These are phyloP conservation scores for Xerus inauris DNA, from an alignment of 2,113 vertebrate genomes.

Conservation along the genomic window DNA sequence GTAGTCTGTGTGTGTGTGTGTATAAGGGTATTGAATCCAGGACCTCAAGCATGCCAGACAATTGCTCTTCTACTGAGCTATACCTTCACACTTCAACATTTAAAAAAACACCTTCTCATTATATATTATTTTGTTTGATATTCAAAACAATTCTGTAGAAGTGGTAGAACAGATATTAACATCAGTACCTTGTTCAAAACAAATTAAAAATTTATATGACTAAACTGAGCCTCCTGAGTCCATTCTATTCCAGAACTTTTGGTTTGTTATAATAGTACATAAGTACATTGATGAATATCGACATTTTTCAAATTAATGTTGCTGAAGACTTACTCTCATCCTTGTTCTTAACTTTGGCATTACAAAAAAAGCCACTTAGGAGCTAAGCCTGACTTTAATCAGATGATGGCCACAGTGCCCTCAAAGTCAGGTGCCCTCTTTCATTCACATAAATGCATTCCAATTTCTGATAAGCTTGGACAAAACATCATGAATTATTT, in stretches of 20 bases:
- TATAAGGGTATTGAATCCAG: too few species aligned
- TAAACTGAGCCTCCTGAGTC: neutral
- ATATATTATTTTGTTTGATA: neutral
- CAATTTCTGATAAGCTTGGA: neutral
- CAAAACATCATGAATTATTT: constrained; percentile 22
- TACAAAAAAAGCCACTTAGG: neutral
- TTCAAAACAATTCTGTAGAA: neutral
- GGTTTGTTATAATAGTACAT: neutral
- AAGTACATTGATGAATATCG: neutral
- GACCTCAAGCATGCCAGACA: too few species aligned
- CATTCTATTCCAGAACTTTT: neutral
- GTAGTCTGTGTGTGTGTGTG: too few species aligned
- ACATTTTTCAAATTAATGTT: neutral
- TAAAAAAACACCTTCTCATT: neutral
- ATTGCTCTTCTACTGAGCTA: too few species aligned
- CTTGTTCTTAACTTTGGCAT: constrained; percentile 2
- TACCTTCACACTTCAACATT: neutral
- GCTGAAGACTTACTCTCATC: neutral
- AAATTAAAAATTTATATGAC: neutral
- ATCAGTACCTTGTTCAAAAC: neutral
- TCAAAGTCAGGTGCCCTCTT: neutral
- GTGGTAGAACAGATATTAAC: neutral
- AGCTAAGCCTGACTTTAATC: neutral
- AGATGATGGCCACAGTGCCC: neutral
- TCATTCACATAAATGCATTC: neutral